Evolutionary conservation across 2,888 invertebrate genomes (phyloP).

Genomic region (Mimachlamys varia): DNA sequence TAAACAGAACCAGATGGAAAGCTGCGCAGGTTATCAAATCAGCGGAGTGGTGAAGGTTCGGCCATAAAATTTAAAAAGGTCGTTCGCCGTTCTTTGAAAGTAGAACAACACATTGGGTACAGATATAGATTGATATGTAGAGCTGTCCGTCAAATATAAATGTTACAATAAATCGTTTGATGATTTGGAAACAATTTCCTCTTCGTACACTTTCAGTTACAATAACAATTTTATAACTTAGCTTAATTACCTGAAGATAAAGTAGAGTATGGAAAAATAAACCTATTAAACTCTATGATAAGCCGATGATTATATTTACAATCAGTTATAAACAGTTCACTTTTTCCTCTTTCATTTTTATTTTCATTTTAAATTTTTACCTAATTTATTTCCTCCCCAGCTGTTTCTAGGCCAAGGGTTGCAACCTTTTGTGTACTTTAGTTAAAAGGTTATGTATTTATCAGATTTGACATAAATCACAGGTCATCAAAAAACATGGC

Average conservation of each 20-base stretch:
- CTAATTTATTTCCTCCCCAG: neutral
- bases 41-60: too few relatives aligned
- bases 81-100: too few relatives aligned
- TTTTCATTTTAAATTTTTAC: neutral
- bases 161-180: neutral
- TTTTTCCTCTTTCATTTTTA: neutral
- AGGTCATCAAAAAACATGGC: slow-evolving; percentile 23
- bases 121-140: neutral
- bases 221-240: neutral
- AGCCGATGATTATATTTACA: too few relatives aligned
- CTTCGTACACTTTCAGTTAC: neutral
- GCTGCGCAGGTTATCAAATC: too few relatives aligned
- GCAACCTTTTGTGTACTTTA: neutral
- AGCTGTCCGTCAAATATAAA: neutral
- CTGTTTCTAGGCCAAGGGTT: slow-evolving; percentile 5
- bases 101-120: too few relatives aligned
- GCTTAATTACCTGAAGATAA: neutral
- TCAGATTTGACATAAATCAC: slow-evolving; percentile 26
- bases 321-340: neutral
- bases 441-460: slow-evolving; percentile 2
- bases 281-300: neutral
- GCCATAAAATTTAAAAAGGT: too few relatives aligned
- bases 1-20: too few relatives aligned
- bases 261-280: neutral
- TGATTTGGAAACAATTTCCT: neutral